Percentiles rank a stretch among this genome's conserved stretches.
Evolutionary conservation across 1,140 invertebrate species (phyloP).

Genomic region (Tetramorium alpestre): DNA sequence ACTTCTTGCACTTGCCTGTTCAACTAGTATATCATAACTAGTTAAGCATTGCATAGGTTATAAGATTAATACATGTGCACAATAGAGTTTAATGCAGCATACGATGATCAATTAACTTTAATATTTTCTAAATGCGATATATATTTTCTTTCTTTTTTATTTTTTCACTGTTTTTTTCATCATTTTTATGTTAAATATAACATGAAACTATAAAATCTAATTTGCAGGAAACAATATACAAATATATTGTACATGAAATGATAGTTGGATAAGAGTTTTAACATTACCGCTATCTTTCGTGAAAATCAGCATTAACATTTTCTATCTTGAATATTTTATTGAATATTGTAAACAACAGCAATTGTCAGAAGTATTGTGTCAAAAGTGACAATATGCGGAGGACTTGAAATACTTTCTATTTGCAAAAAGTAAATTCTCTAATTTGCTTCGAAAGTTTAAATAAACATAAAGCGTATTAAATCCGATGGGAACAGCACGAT

Average conservation of each 20-base stretch:
- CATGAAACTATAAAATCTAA: not conserved
- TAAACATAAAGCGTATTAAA: constrained; percentile 39
- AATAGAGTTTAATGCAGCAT: not conserved
- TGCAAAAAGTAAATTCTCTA: not conserved
- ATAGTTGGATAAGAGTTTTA: not conserved
- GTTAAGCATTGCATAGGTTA: constrained; percentile 5
- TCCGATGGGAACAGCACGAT: not conserved
- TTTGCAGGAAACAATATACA: not conserved
- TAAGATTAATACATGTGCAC: constrained; percentile 6
- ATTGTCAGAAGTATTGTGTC: not conserved
- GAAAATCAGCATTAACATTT: not conserved
- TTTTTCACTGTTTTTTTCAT: not conserved
- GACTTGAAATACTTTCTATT: not conserved
- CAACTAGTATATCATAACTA: not conserved
- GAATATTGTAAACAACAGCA: not conserved
- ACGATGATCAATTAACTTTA: not conserved
- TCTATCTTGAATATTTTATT: not conserved
- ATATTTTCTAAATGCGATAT: not conserved
- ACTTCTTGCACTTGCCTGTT: not conserved
- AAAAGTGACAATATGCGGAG: not conserved
- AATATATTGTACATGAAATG: not conserved
- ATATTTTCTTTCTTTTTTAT: not conserved
- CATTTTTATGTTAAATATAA: not conserved
- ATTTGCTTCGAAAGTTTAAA: not conserved
- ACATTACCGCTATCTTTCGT: not conserved